A percentile compares a stretch with the other conserved stretches of the same genome.
Conservation (phyloP, 2,113 vertebrate genomes). For the Myrmecobius fasciatus region DNA sequence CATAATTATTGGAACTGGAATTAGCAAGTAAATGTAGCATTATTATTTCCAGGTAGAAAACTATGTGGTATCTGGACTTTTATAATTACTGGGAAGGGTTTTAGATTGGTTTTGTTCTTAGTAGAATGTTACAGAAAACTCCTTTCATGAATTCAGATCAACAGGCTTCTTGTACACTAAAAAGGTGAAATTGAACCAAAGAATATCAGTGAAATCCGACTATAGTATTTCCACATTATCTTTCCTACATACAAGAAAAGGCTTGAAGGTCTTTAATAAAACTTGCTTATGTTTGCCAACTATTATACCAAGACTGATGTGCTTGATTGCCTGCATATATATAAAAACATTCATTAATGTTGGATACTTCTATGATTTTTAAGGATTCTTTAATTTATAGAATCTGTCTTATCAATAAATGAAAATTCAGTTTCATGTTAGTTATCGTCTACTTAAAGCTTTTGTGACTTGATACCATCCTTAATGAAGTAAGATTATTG, state of each 20-base stretch:
- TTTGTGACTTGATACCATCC: constrained; percentile 63
- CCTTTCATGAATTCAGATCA: constrained; percentile 10
- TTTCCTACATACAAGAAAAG: background rate
- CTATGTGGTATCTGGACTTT: constrained; percentile 25
- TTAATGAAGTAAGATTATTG: constrained; percentile 53
- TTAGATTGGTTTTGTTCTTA: background rate
- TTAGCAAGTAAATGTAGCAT: constrained; percentile 1
- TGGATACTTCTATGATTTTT: constrained; percentile 36
- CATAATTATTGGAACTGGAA: background rate
- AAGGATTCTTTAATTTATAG: constrained; percentile 42
- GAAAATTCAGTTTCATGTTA: constrained; percentile 35
- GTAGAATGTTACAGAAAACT: constrained; percentile 24
- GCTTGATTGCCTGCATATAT: constrained; percentile 30
- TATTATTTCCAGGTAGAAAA: constrained; percentile 35
- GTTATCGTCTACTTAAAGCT: constrained; percentile 30
- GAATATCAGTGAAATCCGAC: constrained; percentile 44
- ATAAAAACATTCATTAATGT: constrained; percentile 54
- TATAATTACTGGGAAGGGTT: constrained; percentile 36
- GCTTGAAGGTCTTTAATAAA: constrained; percentile 22
- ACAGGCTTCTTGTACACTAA: constrained; percentile 36
- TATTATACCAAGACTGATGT: constrained; percentile 39
- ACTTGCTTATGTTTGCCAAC: constrained; percentile 43
- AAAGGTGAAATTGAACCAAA: constrained; percentile 23
- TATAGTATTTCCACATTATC: background rate
- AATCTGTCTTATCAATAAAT: constrained; percentile 24